phyloP scores from a whole-genome alignment of 2,888 invertebrate genomes.

The Acanthosepion lycidas region DNA sequence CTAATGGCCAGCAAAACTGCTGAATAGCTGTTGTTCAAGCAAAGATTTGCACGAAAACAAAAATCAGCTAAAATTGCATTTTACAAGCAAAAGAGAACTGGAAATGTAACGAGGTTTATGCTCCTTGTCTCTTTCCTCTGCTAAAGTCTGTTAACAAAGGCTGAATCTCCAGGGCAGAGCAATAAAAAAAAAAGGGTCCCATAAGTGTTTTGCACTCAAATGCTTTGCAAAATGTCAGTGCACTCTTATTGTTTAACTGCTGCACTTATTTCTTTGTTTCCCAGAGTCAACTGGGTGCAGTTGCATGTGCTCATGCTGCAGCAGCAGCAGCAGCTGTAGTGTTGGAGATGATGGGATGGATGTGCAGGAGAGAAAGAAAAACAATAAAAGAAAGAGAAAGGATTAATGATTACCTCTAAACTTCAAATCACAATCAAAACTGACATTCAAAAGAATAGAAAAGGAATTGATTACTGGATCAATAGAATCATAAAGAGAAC shows the following conservation, averaged over 20 bases:
- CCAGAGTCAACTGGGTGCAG: neutral
- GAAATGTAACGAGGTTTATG: no score
- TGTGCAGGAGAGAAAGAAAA: neutral
- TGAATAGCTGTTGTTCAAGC: no score
- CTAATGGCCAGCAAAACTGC: no score
- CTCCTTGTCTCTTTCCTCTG: no score
- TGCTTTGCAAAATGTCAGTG: neutral
- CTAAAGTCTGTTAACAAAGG: no score
- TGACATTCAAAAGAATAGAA: neutral
- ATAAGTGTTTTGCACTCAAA: constrained; percentile 9
- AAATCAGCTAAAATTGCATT: no score
- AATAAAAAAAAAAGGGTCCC: neutral
- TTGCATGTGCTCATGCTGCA: neutral
- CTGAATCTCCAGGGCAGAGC: no score
- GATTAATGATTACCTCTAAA: constrained; percentile 3
- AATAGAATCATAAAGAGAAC: constrained; percentile 3
- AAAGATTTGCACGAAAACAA: no score
- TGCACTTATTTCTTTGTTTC: constrained; percentile 15
- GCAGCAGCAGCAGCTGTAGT: neutral
- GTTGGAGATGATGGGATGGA: neutral
- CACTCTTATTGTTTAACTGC: neutral
- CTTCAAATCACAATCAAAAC: constrained; percentile 15
- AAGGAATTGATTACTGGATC: neutral
- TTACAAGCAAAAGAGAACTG: no score
- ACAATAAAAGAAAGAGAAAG: neutral